Percentiles rank a stretch among this genome's conserved stretches.
These are phyloP conservation scores for Cariama cristata DNA, from an alignment of 2,113 vertebrate species.

Conservation along the genomic window DNA sequence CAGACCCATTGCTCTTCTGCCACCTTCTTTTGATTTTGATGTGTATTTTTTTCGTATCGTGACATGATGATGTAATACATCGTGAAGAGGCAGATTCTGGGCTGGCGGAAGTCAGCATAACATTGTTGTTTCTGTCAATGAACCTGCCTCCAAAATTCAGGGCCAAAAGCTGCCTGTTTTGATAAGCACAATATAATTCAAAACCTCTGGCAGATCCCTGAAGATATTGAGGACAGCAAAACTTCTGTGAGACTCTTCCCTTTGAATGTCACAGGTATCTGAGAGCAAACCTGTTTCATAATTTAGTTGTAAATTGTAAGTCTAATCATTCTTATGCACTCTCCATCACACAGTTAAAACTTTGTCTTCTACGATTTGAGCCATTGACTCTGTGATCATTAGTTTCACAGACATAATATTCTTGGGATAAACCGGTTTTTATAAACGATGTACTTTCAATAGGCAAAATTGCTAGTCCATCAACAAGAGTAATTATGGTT, in stretches of 20 bases:
- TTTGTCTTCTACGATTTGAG: background rate
- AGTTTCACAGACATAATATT: background rate
- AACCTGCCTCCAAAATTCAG: background rate
- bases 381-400: background rate
- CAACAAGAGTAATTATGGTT: background rate
- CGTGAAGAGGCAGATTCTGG: background rate
- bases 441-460: background rate
- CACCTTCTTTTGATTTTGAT: background rate
- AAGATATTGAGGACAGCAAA: background rate
- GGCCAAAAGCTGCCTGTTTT: background rate
- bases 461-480: background rate
- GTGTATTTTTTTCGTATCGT: background rate
- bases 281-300: background rate
- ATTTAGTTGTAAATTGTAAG: background rate
- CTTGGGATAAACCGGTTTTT: background rate
- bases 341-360: background rate
- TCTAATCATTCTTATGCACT: background rate
- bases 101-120: background rate
- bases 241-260: background rate
- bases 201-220: background rate
- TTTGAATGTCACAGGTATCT: background rate
- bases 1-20: background rate
- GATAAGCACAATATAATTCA: background rate
- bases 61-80: background rate
- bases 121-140: background rate